Conservation (phyloP, 2,113 vertebrate genomes). For the Grus americana region DNA sequence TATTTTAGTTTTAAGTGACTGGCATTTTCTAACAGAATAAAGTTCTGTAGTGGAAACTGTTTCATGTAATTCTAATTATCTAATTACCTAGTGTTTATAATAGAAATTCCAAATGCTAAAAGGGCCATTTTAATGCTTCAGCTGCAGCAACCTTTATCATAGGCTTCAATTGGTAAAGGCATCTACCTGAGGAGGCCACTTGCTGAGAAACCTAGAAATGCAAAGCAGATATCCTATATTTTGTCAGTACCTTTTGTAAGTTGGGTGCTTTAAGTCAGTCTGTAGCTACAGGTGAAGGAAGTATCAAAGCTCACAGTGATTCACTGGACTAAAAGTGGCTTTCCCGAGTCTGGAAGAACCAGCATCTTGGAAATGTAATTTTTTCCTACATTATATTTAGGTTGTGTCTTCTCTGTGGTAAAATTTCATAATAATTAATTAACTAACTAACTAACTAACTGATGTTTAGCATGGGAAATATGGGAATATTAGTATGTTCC, state of each 20-base stretch:
- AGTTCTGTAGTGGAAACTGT: neutral
- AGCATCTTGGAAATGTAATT: neutral
- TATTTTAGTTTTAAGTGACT: neutral
- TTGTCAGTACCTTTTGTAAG: neutral
- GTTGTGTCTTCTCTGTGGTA: neutral
- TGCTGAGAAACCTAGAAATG: neutral
- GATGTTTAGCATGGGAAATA: neutral
- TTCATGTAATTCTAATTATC: neutral
- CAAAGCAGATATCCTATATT: neutral
- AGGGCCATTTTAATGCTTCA: neutral
- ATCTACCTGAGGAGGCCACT: rapidly evolving
- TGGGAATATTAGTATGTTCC: neutral
- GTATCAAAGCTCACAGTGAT: neutral
- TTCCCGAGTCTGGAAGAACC: neutral
- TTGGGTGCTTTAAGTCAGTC: neutral
- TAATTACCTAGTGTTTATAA: neutral
- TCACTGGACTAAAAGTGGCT: neutral
- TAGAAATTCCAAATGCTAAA: neutral
- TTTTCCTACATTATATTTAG: neutral
- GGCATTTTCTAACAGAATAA: neutral
- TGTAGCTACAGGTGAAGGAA: neutral
- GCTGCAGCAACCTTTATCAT: neutral
- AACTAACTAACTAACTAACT: neutral
- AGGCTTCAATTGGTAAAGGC: rapidly evolving
- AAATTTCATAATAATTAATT: neutral